Percentiles rank a stretch among this genome's conserved stretches.
Conservation (phyloP, 1,140 invertebrate genomes). For the Meteorus sp. region DNA sequence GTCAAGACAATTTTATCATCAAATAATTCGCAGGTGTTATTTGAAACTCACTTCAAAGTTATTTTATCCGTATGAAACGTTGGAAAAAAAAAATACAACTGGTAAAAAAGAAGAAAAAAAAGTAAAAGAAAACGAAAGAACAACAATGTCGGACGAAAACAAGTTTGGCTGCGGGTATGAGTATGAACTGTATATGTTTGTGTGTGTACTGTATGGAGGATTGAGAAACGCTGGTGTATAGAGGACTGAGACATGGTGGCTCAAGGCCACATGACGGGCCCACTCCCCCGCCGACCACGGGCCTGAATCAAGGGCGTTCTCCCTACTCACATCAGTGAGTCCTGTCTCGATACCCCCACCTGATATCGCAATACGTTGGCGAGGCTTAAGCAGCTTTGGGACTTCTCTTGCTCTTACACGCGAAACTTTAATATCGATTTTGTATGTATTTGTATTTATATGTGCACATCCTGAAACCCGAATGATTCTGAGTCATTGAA, state of each 20-base stretch:
- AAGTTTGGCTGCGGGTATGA: no score
- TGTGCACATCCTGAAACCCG: not conserved
- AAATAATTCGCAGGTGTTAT: no score
- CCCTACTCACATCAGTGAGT: constrained; percentile 27
- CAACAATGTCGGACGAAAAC: not conserved
- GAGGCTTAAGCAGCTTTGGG: not conserved
- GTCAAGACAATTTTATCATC: not conserved
- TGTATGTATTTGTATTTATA: no score
- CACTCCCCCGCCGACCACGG: constrained; percentile 48
- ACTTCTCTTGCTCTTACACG: constrained; percentile 9
- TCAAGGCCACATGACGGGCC: constrained; percentile 52
- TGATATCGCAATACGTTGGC: no score
- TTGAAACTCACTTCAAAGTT: no score
- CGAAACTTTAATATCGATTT: not conserved
- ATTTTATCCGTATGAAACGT: no score
- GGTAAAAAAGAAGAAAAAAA: not conserved
- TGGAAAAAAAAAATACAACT: no score
- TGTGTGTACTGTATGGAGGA: constrained; percentile 15
- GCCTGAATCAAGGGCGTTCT: constrained; percentile 54
- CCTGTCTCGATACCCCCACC: constrained; percentile 17
- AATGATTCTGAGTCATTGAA: no score
- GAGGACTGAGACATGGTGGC: constrained; percentile 48
- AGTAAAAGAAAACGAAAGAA: not conserved
- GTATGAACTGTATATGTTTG: no score
- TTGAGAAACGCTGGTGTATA: constrained; percentile 55